Percentiles rank a stretch among this genome's conserved stretches.
These are phyloP conservation scores for Peromyscus leucopus DNA, from an alignment of 2,113 vertebrate species.

Conservation along the genomic window DNA sequence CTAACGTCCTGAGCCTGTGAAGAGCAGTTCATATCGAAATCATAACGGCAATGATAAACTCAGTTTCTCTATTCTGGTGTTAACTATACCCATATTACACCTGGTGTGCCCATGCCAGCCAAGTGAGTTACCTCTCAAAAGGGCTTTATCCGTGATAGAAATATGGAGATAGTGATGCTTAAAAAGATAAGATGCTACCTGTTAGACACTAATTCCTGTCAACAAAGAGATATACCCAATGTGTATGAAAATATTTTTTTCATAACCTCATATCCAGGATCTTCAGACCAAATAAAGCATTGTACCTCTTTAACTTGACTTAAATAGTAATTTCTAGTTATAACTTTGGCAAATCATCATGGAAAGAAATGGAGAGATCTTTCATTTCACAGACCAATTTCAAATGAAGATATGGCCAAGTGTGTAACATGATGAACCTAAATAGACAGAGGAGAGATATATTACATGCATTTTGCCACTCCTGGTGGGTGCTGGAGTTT, in stretches of 20 bases:
- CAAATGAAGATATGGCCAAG: not conserved
- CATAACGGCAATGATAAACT: not conserved
- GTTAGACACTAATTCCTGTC: not conserved
- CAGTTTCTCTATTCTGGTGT: not conserved
- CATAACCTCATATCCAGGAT: not conserved
- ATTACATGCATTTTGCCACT: not conserved
- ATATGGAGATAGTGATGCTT: not conserved
- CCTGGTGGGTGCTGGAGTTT: accelerated
- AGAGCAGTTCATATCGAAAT: not conserved
- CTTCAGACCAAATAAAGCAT: not conserved
- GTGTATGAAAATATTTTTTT: not conserved
- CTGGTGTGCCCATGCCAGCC: not conserved
- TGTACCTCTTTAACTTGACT: not conserved
- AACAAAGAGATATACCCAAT: not conserved
- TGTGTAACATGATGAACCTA: not conserved
- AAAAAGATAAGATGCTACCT: not conserved
- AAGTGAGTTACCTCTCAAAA: not conserved
- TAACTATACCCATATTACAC: not conserved
- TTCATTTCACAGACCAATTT: not conserved
- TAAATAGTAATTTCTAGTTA: not conserved
- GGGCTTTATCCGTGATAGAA: not conserved
- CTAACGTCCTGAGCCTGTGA: not conserved
- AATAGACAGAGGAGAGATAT: no score
- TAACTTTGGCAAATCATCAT: not conserved
- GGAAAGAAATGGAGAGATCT: not conserved